These are phyloP conservation scores for Strongylocentrotus purpuratus DNA, from an alignment of 35 echinoderm and acorn worm genomes.

Conservation along the genomic window DNA sequence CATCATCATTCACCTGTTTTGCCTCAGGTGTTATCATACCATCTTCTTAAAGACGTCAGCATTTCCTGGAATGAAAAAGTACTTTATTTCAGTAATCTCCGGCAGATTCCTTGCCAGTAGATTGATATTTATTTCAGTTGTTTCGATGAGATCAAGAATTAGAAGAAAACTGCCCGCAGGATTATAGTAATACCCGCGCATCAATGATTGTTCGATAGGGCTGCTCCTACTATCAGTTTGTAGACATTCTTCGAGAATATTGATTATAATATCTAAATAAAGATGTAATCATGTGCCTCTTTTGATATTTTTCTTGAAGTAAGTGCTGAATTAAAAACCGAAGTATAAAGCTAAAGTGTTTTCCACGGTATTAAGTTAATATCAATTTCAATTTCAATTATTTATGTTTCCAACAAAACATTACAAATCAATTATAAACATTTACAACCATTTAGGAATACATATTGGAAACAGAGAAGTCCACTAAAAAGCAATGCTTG, in stretches of 20 bases:
- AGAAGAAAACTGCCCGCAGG: neutral
- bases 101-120: neutral
- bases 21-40: neutral
- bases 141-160: neutral
- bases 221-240: neutral
- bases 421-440: no score
- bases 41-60: neutral
- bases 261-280: neutral
- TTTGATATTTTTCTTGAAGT: neutral
- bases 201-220: neutral
- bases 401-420: no score
- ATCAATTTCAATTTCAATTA: no score
- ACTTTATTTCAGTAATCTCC: neutral
- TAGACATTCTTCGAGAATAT: neutral
- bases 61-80: neutral
- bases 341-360: no score
- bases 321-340: no score
- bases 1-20: neutral
- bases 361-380: no score
- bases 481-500: no score
- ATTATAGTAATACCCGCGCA: neutral
- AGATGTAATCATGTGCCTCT: neutral
- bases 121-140: neutral
- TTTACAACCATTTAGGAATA: no score
- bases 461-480: no score